phyloP scores from a whole-genome alignment of 2,888 invertebrate genomes.

The Agrypnus murinus region DNA sequence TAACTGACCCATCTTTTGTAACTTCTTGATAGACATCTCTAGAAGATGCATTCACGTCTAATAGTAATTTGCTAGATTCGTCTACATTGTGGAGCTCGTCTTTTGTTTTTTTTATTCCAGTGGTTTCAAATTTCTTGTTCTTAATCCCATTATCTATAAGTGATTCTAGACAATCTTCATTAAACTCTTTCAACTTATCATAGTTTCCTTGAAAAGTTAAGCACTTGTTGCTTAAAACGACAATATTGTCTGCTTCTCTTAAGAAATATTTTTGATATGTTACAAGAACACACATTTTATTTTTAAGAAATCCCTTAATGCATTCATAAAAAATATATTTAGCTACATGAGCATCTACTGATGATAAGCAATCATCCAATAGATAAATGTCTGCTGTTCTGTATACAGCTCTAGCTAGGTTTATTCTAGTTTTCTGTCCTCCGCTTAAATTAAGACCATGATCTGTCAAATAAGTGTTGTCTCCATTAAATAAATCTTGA shows the following conservation, averaged over 20 bases:
- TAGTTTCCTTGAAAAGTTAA: background rate
- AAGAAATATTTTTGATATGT: conserved; percentile 80
- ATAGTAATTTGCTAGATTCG: conserved; percentile 21
- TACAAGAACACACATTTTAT: conserved; percentile 76
- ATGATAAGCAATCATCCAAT: conserved; percentile 85
- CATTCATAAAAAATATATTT: conserved; percentile 81
- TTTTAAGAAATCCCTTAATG: conserved; percentile 74
- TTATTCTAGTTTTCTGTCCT: conserved; percentile 86
- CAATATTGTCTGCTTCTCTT: conserved; percentile 71
- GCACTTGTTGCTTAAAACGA: too few relatives aligned
- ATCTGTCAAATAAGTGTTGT: conserved; percentile 84
- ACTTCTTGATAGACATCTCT: conserved; percentile 48
- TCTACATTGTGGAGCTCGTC: conserved; percentile 37
- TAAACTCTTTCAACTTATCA: background rate
- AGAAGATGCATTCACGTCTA: too few relatives aligned
- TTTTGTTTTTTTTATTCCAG: too few relatives aligned
- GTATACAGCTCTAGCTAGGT: conserved; percentile 83
- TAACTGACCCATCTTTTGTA: conserved; percentile 57
- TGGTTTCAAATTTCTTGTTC: too few relatives aligned
- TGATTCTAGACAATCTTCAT: too few relatives aligned
- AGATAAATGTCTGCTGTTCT: conserved; percentile 83
- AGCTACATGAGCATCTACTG: conserved; percentile 84
- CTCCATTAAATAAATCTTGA: conserved; percentile 80
- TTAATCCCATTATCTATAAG: too few relatives aligned
- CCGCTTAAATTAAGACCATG: conserved; percentile 85